phyloP scores from a whole-genome alignment of 2,888 invertebrate species.

The Tetrapedia diversipes region DNA sequence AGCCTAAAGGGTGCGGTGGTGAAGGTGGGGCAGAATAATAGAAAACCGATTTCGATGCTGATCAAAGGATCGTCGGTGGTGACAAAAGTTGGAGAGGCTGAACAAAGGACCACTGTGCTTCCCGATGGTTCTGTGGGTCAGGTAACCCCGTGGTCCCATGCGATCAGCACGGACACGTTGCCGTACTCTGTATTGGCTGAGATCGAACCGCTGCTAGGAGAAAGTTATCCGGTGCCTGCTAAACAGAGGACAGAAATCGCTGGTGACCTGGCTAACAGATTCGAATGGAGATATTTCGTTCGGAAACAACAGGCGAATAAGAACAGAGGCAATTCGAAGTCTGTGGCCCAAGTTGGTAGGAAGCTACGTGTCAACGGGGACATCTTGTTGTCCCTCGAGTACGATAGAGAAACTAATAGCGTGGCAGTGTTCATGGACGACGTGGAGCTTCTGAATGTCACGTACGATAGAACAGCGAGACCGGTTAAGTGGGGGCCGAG shows the following conservation, averaged over 20 bases:
- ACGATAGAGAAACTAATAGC: slow-evolving; percentile 93
- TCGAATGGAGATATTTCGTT: slow-evolving; percentile 98
- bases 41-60: slow-evolving; percentile 92
- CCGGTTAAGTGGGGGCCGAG: slow-evolving; percentile 94
- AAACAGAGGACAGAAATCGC: slow-evolving; percentile 95
- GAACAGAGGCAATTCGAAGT: slow-evolving; percentile 84
- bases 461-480: slow-evolving; percentile 92
- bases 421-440: slow-evolving; percentile 95
- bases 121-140: slow-evolving; percentile 93
- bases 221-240: slow-evolving; percentile 95
- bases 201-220: slow-evolving; percentile 93
- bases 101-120: slow-evolving; percentile 90
- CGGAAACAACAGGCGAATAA: slow-evolving; percentile 87
- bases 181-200: slow-evolving; percentile 96
- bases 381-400: slow-evolving; percentile 94
- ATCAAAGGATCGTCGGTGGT: slow-evolving; percentile 94
- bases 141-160: slow-evolving; percentile 93
- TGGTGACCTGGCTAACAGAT: slow-evolving; percentile 94
- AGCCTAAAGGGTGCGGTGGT: slow-evolving; percentile 95
- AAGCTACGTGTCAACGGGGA: slow-evolving; percentile 95
- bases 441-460: slow-evolving; percentile 92
- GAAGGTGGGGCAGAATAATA: slow-evolving; percentile 91
- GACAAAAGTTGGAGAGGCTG: slow-evolving; percentile 92
- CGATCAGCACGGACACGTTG: slow-evolving; percentile 94
- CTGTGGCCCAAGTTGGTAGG: slow-evolving; percentile 92